Conservation (phyloP, 2,113 vertebrate genomes). For the Rynchops niger region DNA sequence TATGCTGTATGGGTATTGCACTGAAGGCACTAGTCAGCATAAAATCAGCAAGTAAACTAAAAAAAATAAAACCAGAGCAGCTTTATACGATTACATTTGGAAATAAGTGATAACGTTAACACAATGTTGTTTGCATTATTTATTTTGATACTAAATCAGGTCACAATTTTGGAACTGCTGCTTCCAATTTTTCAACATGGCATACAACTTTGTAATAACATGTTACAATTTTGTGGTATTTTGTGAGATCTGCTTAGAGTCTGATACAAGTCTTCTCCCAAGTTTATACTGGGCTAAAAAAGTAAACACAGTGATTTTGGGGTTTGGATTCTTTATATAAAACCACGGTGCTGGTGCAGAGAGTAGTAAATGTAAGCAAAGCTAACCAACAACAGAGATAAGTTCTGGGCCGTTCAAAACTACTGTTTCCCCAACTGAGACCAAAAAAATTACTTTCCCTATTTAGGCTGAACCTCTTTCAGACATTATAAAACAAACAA, state of each 20-base stretch:
- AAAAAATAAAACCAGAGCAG: not conserved
- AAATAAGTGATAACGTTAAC: not conserved
- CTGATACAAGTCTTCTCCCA: not conserved
- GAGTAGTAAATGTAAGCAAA: not conserved
- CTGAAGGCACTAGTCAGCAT: not conserved
- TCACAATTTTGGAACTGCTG: not conserved
- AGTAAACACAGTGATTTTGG: not conserved
- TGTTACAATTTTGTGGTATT: not conserved
- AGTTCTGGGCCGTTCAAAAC: not conserved
- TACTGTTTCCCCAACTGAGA: not conserved
- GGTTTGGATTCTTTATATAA: not conserved
- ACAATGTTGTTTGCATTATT: not conserved
- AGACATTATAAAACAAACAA: not conserved
- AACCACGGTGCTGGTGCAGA: not conserved
- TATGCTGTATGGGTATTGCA: not conserved
- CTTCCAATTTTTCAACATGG: not conserved
- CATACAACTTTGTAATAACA: not conserved
- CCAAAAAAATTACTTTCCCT: not conserved
- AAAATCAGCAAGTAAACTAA: not conserved
- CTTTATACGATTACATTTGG: not conserved
- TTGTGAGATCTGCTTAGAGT: not conserved
- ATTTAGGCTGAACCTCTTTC: not conserved
- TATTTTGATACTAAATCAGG: not conserved
- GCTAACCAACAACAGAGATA: not conserved
- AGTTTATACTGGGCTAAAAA: not conserved